Base-by-base conservation (phyloP, 2,797 vertebrate genomes). In the Pogonophryne albipinna region DNA sequence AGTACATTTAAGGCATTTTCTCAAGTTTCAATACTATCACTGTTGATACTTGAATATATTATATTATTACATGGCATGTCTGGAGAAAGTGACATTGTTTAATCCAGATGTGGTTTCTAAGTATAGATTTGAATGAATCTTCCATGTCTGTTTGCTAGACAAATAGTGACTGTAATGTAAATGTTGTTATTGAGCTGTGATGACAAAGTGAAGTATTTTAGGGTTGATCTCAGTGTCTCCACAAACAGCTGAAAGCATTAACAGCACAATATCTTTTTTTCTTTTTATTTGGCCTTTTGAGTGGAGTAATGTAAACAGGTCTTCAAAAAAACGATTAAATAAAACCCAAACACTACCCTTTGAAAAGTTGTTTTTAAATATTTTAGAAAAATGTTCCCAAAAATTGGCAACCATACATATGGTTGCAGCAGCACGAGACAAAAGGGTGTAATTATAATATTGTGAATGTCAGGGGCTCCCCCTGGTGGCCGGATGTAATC, bases 401-500 rank as follows among this genome's bases (percentile, higher is more conserved):
- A 27, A 27, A 27, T 27, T 27, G 27, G 27, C 27, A 27, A 27
- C 27, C 27, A 27, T 27, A 3, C 3, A 23, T 27, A 27, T 52
- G 19, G 34, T 6, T 34, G 34, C 34, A 34, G 34, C 34, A 38
- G 7, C 34, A 9, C 34, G 34, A 38, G 34, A 4, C 6, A 38
- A 9, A 7, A 6, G 34, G 34, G 34, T 38, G 34, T 38, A 38
- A 38, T 7, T 38, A 9, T 38, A 9, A 38, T 23, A 17, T 16
- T 78, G 13, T 10, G 2, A 74, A 59, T 4, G 55, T 0, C 7
- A 50, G 2, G 71, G 66, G 47, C 83, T 49, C 89, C 83, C 52
- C 13, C 85, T 90, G 60, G 64, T 88, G 90, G 47, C 17, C 13
- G 6, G 3, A 38, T 41, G 17, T 42, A 23, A 31, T 56, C 1